Conservation (phyloP, 2,113 vertebrate species). For the Xiphophorus hellerii region DNA sequence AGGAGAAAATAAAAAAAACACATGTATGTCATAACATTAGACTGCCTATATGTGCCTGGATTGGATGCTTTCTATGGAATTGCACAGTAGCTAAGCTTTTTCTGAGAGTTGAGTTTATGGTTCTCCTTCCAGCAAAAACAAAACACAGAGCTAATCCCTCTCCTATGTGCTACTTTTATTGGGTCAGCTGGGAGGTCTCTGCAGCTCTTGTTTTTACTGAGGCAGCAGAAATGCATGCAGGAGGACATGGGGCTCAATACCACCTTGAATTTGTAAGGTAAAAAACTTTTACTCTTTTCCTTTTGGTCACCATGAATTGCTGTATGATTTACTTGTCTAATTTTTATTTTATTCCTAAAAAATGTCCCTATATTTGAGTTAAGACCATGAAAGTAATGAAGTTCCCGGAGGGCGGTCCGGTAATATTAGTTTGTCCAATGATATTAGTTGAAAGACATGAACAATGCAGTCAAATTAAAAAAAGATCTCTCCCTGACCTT, state of each 20-base stretch:
- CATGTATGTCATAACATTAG: background rate
- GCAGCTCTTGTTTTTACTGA: constrained; percentile 43
- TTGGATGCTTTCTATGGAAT: constrained; percentile 33
- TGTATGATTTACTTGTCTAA: background rate
- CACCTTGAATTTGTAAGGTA: constrained; percentile 24
- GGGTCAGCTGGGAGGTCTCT: constrained; percentile 35
- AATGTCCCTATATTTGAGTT: constrained; percentile 35
- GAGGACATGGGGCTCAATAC: constrained; percentile 14
- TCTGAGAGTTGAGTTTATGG: constrained; percentile 32
- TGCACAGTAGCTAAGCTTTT: constrained; percentile 32
- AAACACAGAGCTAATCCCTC: constrained; percentile 46
- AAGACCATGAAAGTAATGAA: constrained; percentile 62
- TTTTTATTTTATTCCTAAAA: constrained; percentile 10
- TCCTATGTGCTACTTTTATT: constrained; percentile 14
- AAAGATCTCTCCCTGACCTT: constrained; percentile 70
- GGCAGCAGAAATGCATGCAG: constrained; percentile 38
- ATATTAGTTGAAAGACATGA: constrained; percentile 68
- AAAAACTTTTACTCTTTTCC: background rate
- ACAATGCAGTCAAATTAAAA: constrained; percentile 68
- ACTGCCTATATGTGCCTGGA: constrained; percentile 28
- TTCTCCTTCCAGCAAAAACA: constrained; percentile 13
- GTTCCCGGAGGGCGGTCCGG: constrained; percentile 41
- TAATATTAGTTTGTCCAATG: constrained; percentile 62
- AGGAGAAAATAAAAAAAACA: background rate
- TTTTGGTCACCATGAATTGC: background rate